These are phyloP conservation scores for Chaetodon trifasciatus DNA, from an alignment of 2,797 vertebrate genomes.

Conservation along the genomic window DNA sequence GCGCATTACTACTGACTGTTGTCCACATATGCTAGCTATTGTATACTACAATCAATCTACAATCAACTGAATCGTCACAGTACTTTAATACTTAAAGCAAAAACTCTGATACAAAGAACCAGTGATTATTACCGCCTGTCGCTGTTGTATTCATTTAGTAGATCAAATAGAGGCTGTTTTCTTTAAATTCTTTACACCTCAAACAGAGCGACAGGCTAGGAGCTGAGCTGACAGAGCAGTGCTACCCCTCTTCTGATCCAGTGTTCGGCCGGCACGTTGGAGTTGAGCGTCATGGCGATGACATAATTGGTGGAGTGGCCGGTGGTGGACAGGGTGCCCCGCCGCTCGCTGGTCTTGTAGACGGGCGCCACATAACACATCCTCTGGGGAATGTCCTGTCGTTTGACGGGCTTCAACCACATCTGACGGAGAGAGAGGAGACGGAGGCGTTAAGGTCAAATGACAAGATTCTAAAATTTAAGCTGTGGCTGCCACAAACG, in stretches of 20 bases:
- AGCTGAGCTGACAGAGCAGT: conserved; percentile 90
- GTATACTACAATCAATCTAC: not conserved
- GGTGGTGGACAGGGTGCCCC: conserved; percentile 90
- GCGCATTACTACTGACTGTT: not conserved
- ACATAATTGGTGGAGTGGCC: conserved; percentile 93
- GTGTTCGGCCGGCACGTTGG: conserved; percentile 84
- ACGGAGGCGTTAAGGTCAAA: not conserved
- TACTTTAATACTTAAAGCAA: not conserved
- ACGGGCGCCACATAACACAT: conserved; percentile 87
- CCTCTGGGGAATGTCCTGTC: conserved; percentile 83
- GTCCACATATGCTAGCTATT: too few species aligned
- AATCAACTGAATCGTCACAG: too few species aligned
- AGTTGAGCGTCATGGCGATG: conserved; percentile 88
- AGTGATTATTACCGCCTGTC: not conserved
- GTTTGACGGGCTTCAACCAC: conserved; percentile 90
- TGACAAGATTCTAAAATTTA: not conserved
- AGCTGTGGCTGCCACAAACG: not conserved
- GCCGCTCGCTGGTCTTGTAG: conserved; percentile 92
- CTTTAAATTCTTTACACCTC: not conserved
- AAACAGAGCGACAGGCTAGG: conserved; percentile 56
- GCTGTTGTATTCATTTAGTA: not conserved
- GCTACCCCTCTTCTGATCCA: conserved; percentile 91
- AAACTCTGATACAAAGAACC: not conserved
- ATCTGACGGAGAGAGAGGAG: conserved; percentile 80
- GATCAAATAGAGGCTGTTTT: not conserved